Conservation (phyloP, 2,888 invertebrate species). For the Argyresthia goedartella region DNA sequence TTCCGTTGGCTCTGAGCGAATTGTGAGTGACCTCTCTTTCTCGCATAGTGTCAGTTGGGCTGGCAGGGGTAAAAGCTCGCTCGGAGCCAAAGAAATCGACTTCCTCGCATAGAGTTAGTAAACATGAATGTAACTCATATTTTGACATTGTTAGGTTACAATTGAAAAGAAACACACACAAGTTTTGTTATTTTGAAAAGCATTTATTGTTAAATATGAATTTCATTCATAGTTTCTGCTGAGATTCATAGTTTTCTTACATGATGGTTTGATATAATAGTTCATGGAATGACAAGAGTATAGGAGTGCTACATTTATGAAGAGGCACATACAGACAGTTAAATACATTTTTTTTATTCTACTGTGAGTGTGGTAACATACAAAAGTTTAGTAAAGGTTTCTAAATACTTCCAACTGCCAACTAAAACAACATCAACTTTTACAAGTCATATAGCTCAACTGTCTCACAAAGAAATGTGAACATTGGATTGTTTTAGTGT, state of each 20-base stretch:
- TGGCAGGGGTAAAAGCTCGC: too few species aligned
- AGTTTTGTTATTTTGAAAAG: constrained; percentile 37
- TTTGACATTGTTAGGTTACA: constrained; percentile 13
- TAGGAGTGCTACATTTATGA: not conserved
- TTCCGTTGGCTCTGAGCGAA: too few species aligned
- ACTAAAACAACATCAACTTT: too few species aligned
- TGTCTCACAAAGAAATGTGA: too few species aligned
- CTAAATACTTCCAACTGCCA: too few species aligned
- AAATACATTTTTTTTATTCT: constrained; percentile 3
- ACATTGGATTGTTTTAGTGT: too few species aligned
- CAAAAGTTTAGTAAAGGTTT: too few species aligned
- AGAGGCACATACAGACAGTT: not conserved
- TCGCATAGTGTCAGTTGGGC: too few species aligned
- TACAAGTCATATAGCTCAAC: too few species aligned
- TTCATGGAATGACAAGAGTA: constrained; percentile 3
- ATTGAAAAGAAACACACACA: constrained; percentile 31
- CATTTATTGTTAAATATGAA: constrained; percentile 60
- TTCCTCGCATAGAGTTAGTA: constrained; percentile 10
- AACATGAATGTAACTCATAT: constrained; percentile 68
- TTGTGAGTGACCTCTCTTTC: too few species aligned
- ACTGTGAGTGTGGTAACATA: too few species aligned
- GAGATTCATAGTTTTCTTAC: not conserved
- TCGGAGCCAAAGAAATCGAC: too few species aligned
- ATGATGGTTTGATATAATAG: not conserved
- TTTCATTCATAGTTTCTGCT: constrained; percentile 50